Evolutionary conservation across 2,113 vertebrate genomes (phyloP), one percentile per base, ranked within the genome.

Genomic region (Antennarius striatus): DNA sequence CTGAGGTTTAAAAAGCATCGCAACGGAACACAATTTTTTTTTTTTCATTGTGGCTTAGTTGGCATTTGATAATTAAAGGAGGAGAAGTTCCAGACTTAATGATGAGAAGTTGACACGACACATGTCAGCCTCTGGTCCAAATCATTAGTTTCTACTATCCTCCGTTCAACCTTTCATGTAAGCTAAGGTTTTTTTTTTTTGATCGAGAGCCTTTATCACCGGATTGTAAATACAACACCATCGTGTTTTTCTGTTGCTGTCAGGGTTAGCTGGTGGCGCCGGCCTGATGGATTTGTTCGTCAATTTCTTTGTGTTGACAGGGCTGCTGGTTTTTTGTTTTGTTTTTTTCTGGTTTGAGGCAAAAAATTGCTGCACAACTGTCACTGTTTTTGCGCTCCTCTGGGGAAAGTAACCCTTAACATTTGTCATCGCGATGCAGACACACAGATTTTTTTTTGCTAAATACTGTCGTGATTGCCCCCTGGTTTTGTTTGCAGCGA

Each of bases 111-210:
- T 55, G 63, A 83, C 62, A 5, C 68, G 78, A 83, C 76, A 81
- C 5, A 40, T 71, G 72, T 86, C 72, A 84, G 66, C 72, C 46
- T 22, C 30, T 48, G 46, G 51, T 81, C 79, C 65, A 72, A 80
- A 71, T 89, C 86, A 81, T 89, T 83, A 82, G 80, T 80, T 84
- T 77, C 65, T 66, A 68, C 86, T 78, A 70, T 51, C 74, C 52
- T 60, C 68, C 30, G 62, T 53, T 28, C 22, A 68, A 79, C 50
- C 73, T 82, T 84, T 82, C 80, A 83, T 84, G 69, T 70, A 32
- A 62, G 22, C 32, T 36, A 3, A 36, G 32, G 32, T 5, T 68
- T 57, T 58, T 16, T 22, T 46, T 56, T 59, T 86, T 86, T 89
- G 77, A 88, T 80, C 63, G 39, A 0, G n/a, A 59, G 55, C 43